These are phyloP conservation scores for Lytechinus variegatus DNA, from an alignment of 35 echinoderm and acorn worm species.

Conservation along the genomic window DNA sequence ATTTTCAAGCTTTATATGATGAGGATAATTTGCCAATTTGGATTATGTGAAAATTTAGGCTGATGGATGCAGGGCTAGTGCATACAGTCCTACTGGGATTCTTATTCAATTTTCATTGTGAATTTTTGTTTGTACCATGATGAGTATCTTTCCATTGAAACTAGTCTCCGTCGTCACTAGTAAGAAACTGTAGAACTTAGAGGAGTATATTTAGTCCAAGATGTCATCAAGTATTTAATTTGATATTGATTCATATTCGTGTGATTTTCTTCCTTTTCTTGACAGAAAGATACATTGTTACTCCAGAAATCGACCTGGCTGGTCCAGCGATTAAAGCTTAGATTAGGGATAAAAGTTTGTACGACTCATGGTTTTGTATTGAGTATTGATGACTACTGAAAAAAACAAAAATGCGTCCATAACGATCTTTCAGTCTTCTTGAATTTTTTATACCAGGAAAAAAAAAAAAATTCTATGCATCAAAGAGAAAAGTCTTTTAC, in stretches of 20 bases:
- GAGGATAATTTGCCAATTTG: too few species aligned
- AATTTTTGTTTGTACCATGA: not conserved
- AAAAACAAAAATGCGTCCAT: not conserved
- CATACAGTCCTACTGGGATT: not conserved
- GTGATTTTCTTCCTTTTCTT: constrained; percentile 19
- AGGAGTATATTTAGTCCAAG: not conserved
- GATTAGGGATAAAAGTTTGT: not conserved
- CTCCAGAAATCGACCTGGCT: not conserved
- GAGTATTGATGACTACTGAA: not conserved
- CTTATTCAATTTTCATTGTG: not conserved
- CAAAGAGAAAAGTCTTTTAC: not conserved
- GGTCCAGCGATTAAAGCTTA: not conserved
- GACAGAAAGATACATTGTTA: not conserved
- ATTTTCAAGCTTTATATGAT: too few species aligned
- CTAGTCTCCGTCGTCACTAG: not conserved
- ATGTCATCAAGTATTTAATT: not conserved
- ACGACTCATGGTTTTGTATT: not conserved
- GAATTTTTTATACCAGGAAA: not conserved
- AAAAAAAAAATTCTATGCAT: not conserved
- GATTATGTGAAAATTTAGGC: too few species aligned
- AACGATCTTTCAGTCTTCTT: constrained; percentile 12
- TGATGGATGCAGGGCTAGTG: too few species aligned
- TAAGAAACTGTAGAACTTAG: not conserved
- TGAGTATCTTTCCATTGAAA: not conserved
- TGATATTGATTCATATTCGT: not conserved